phyloP scores from a whole-genome alignment of 2,888 invertebrate genomes.

The Lochmaea crataegi region DNA sequence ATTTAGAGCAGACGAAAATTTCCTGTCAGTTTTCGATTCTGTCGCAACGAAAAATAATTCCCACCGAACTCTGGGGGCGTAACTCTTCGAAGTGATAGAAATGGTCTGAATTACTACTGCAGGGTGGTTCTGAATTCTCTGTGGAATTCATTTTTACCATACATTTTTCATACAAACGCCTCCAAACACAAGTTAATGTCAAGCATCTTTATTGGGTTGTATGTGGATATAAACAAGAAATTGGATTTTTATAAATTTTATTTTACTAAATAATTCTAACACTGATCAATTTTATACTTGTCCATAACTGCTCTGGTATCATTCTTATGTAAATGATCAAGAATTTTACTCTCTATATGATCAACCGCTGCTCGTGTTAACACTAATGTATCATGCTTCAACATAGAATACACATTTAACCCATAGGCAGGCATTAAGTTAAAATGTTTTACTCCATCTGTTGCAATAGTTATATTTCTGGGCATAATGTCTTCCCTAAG shows the following conservation, averaged over 20 bases:
- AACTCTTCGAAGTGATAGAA: no score
- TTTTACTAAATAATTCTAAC: not conserved
- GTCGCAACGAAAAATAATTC: no score
- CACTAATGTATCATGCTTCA: constrained; percentile 95
- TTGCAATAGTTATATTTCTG: constrained; percentile 86
- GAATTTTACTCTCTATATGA: constrained; percentile 81
- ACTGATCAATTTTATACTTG: constrained; percentile 74
- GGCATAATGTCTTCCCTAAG: constrained; percentile 88
- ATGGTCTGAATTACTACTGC: no score
- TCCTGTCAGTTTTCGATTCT: no score
- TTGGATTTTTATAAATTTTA: not conserved
- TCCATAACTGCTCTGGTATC: constrained; percentile 64
- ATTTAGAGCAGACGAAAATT: no score
- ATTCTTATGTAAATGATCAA: constrained; percentile 75
- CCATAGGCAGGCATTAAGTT: constrained; percentile 97
- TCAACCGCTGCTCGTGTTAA: constrained; percentile 87
- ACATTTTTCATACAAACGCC: no score
- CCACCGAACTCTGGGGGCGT: no score
- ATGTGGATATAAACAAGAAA: no score
- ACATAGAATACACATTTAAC: constrained; percentile 95
- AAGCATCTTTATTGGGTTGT: no score
- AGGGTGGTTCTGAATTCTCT: no score
- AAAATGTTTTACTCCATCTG: constrained; percentile 80
- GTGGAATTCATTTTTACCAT: no score
- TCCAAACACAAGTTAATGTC: no score